Percentiles rank a stretch among this genome's conserved stretches.
These are phyloP conservation scores for Trachelus troglodyta DNA, from an alignment of 2,888 invertebrate genomes.

Conservation along the genomic window DNA sequence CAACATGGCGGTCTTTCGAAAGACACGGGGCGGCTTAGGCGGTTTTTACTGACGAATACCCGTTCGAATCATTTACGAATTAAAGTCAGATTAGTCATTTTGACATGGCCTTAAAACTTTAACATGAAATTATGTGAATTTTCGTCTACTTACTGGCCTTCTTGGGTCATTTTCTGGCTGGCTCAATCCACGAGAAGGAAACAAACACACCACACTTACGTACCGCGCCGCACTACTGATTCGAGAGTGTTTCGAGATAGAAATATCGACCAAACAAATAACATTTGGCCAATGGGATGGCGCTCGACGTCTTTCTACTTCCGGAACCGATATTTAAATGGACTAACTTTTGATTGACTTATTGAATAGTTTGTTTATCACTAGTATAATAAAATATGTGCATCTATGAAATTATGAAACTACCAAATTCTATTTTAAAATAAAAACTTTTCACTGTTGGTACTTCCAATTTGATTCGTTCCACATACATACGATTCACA, in stretches of 20 bases:
- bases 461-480: background rate
- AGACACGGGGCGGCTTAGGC: constrained; percentile 44
- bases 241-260: constrained; percentile 50
- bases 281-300: constrained; percentile 26
- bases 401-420: background rate
- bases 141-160: constrained; percentile 59
- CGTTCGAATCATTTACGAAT: background rate
- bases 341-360: background rate
- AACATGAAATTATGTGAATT: constrained; percentile 12
- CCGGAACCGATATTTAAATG: constrained; percentile 18
- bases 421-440: background rate
- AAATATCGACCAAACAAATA: constrained; percentile 44
- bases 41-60: constrained; percentile 7
- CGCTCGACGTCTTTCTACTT: constrained; percentile 12
- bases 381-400: background rate
- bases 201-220: constrained; percentile 54
- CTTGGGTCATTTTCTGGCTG: constrained; percentile 57
- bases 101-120: background rate
- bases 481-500: background rate
- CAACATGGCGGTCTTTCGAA: constrained; percentile 62
- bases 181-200: constrained; percentile 44
- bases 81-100: background rate
- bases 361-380: background rate
- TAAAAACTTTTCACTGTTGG: background rate
- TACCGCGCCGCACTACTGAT: constrained; percentile 45